A percentile compares a stretch with the other conserved stretches of the same genome.
Evolutionary conservation across 2,797 vertebrate genomes (phyloP).

Genomic region (Phrynocephalus vlangalii): DNA sequence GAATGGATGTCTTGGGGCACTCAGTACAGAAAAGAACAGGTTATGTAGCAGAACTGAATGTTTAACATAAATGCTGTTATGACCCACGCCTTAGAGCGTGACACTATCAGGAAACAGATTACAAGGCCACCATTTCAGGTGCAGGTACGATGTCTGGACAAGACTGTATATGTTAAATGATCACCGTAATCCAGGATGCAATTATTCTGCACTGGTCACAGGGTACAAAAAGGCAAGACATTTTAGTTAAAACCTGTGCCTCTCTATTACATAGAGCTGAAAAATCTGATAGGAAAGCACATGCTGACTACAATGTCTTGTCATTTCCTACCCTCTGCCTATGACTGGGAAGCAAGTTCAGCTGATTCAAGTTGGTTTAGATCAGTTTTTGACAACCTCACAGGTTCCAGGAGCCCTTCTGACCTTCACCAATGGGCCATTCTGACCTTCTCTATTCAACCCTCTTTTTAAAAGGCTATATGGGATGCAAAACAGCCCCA

Average conservation of each 20-base stretch:
- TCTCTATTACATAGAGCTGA: neutral
- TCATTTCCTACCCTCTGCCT: too few relatives aligned
- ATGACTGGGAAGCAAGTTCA: neutral
- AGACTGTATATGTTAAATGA: neutral
- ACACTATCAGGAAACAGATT: neutral
- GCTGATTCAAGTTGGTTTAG: neutral
- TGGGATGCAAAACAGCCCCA: too few relatives aligned
- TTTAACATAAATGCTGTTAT: neutral
- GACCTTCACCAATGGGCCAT: neutral
- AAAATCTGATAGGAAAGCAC: neutral
- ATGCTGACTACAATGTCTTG: neutral
- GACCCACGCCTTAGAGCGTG: neutral
- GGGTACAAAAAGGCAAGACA: too few relatives aligned
- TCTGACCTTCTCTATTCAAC: neutral
- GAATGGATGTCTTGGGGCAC: neutral
- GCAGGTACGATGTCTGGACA: neutral
- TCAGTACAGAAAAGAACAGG: conserved; percentile 14
- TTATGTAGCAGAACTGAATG: neutral
- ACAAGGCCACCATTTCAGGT: neutral
- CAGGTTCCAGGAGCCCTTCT: neutral
- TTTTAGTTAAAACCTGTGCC: too few relatives aligned
- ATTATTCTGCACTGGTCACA: neutral
- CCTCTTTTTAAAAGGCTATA: too few relatives aligned
- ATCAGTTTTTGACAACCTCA: too few relatives aligned
- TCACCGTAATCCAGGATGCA: neutral